Evolutionary conservation across 2,888 invertebrate genomes (phyloP), one percentile per base, ranked within the genome.

Genomic region (Oxytorus armatus): DNA sequence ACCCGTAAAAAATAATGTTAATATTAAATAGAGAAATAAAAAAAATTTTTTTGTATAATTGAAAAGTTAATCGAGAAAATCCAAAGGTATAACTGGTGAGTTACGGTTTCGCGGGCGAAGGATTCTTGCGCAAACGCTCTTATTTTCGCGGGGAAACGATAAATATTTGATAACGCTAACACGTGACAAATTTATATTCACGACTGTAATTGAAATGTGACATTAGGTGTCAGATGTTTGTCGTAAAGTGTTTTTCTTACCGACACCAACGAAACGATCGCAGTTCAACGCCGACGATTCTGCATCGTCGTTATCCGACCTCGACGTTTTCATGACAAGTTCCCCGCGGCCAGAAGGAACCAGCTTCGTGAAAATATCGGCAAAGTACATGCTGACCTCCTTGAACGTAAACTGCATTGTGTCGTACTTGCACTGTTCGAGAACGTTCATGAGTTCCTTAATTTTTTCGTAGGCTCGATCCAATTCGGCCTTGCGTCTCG

Each of bases 371-470:
- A 99, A 99, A 49, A 99, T 99, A 92, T 99, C 98, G 4, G 97
- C 97, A 92, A 99, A 99, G 92, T 98, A 98, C 92, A 97, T 97
- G 84, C 98, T 98, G 77, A 91, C 91, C 94, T 99, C 99, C 91
- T 98, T 98, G 93, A 99, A 99, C 0, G 99, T 99, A 88, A 99
- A 97, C 92, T 99, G 98, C 86, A 99, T 99, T 0, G 99, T 99
- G 92, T 99, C 99, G 87, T 98, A 96, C 92, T 99, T 99, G 53
- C 98, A 94, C 90, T 97, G 97, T 91, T 99, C 99, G 59, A 99
- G 93, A 7, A 97, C 98, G 83, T 96, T 96, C 93, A 99, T 98
- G 23, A 99, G 93, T 91, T 99, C 98, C 85, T 96, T 95, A 88
- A 98, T 98, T 91, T 96, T 96, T 87, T 96, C 96, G 81, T 96